Evolutionary conservation across 2,113 vertebrate genomes (phyloP), one percentile per base, ranked within the genome.

Genomic region (Salminus brasiliensis): DNA sequence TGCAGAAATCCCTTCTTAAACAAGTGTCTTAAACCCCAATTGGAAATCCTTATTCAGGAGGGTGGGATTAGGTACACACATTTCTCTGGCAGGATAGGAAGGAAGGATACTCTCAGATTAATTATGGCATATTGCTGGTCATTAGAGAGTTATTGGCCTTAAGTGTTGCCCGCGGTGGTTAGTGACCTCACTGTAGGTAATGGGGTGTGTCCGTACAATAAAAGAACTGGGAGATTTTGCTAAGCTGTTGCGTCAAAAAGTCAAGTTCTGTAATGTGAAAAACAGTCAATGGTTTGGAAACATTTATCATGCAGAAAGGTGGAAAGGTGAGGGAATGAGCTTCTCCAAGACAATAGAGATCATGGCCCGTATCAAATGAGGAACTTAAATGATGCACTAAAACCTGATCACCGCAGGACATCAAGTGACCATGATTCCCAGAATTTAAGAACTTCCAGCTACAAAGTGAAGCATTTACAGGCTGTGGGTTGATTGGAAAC

Each of bases 141-240:
- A 66, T 73, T 32, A 43, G 39, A 78, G 39, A 73, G 73, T 68
- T 73, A 78, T 57, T 77, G 47, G 47, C 39, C 36, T 60, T 73
- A 39, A 67, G 75, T 76, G 21, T 21, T 53, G 60, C 69, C 39
- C 57, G 68, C 36, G 67, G 76, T 68, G 63, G 68, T 34, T 52
- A 36, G 57, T 83, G 55, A 78, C 81, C 78, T 78, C 76, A 79
- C 57, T 72, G 36, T 57, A 76, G 72, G 55, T 79, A 75, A 74
- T 79, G 32, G 76, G 36, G 66, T 71, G 57, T 16, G 45, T 74
- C 72, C 69, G 49, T 55, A 41, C 25, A 62, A 30, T 62, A 62
- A 73, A 59, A 67, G 62, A 52, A 18, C 30, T 43, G 34, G 69
- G 30, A 66, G 47, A 55, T 74, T 45, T 69, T 59, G 47, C n/a